phyloP scores from a whole-genome alignment of 2,888 invertebrate species.

The Acanthoscelides obtectus region DNA sequence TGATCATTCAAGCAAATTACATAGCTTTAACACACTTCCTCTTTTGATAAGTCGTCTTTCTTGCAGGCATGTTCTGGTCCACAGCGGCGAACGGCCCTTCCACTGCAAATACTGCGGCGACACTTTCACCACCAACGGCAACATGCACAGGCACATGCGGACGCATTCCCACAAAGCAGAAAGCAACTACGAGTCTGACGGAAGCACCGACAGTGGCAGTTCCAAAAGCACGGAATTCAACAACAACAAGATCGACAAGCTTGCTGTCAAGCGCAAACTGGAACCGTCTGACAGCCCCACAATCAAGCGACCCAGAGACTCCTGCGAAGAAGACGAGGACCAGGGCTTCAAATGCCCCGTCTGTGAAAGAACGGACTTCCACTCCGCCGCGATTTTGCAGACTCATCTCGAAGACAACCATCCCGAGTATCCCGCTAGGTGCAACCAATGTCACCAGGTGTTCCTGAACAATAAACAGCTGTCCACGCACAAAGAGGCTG shows the following conservation, averaged over 20 bases:
- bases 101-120: constrained; percentile 73
- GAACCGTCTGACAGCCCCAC: constrained; percentile 35
- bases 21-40: too few species aligned
- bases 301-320: constrained; percentile 29
- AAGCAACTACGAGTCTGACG: constrained; percentile 57
- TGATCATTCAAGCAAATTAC: too few species aligned
- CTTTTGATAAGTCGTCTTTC: not conserved
- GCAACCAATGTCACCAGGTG: constrained; percentile 64
- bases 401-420: constrained; percentile 64
- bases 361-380: constrained; percentile 60
- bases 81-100: constrained; percentile 77
- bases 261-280: constrained; percentile 40
- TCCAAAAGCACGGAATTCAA: constrained; percentile 43
- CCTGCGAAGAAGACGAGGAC: constrained; percentile 20
- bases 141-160: constrained; percentile 79
- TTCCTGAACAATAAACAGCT: constrained; percentile 71
- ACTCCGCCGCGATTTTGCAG: constrained; percentile 55
- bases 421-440: constrained; percentile 63
- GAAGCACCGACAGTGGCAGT: constrained; percentile 48
- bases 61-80: constrained; percentile 66
- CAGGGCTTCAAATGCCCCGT: constrained; percentile 55
- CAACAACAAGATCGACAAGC: constrained; percentile 44
- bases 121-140: constrained; percentile 80
- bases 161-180: constrained; percentile 57
- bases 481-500: constrained; percentile 64